Evolutionary conservation across 2,888 invertebrate species (phyloP).

Genomic region (Thumatha senex): DNA sequence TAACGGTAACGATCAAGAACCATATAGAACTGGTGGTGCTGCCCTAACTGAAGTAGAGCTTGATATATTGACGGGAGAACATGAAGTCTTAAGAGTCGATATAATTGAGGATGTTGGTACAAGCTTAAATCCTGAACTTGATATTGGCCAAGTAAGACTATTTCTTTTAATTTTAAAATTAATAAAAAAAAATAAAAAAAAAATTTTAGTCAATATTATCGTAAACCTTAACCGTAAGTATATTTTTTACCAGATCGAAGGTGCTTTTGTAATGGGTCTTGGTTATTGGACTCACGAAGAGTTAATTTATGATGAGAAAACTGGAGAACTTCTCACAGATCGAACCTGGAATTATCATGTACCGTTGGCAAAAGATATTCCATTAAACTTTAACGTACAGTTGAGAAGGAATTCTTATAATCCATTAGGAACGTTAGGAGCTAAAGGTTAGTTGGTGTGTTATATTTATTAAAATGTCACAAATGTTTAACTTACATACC

Average conservation of each 20-base stretch:
- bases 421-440: slow-evolving; percentile 75
- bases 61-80: slow-evolving; percentile 89
- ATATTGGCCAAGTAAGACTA: slow-evolving; percentile 84
- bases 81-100: slow-evolving; percentile 85
- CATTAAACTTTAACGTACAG: slow-evolving; percentile 88
- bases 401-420: slow-evolving; percentile 86
- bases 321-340: slow-evolving; percentile 88
- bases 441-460: slow-evolving; percentile 52
- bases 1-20: slow-evolving; percentile 49
- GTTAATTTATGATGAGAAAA: slow-evolving; percentile 84
- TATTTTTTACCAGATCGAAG: slow-evolving; percentile 79
- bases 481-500: too few relatives aligned
- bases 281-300: slow-evolving; percentile 91
- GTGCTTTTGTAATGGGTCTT: slow-evolving; percentile 88
- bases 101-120: slow-evolving; percentile 86
- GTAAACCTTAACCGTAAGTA: too few relatives aligned
- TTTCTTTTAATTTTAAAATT: too few relatives aligned
- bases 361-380: slow-evolving; percentile 90
- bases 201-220: too few relatives aligned
- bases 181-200: too few relatives aligned
- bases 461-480: too few relatives aligned
- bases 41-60: slow-evolving; percentile 87
- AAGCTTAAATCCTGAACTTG: slow-evolving; percentile 86
- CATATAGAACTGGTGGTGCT: slow-evolving; percentile 78
- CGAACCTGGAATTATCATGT: slow-evolving; percentile 92